phyloP scores from a whole-genome alignment of 2,113 vertebrate species.

The Miniopterus natalensis region DNA sequence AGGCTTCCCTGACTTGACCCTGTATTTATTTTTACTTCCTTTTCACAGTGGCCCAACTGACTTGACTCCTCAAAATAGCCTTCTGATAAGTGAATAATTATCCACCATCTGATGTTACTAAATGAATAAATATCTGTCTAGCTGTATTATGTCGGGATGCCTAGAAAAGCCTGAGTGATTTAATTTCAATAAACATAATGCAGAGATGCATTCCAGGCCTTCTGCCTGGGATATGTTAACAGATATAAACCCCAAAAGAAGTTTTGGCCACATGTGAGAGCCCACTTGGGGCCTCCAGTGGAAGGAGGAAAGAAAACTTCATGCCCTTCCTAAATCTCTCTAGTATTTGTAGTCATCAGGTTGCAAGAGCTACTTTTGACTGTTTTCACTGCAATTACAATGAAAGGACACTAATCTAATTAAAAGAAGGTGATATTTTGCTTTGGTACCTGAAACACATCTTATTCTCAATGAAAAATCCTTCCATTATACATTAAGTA shows the following conservation, averaged over 20 bases:
- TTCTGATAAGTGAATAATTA: slow-evolving; percentile 43
- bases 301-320: not conserved
- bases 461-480: slow-evolving; percentile 17
- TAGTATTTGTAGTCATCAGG: slow-evolving; percentile 14
- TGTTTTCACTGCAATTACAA: slow-evolving; percentile 29
- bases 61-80: not conserved
- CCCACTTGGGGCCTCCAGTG: not conserved
- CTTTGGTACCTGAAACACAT: slow-evolving; percentile 5
- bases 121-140: slow-evolving; percentile 44
- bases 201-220: not conserved
- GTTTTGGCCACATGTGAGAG: not conserved
- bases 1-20: not conserved
- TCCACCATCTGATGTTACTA: slow-evolving; percentile 22
- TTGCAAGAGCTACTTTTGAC: slow-evolving; percentile 15
- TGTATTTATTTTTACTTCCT: slow-evolving; percentile 49
- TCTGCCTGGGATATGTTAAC: not conserved
- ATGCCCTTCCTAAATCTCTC: not conserved
- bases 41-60: not conserved
- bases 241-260: slow-evolving; percentile 13
- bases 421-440: slow-evolving; percentile 36
- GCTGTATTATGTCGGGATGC: not conserved
- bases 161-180: slow-evolving; percentile 18
- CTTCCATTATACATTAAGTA: not conserved
- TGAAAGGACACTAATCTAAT: slow-evolving; percentile 17
- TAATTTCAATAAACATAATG: slow-evolving; percentile 41